Evolutionary conservation across 1,140 invertebrate species (phyloP), one percentile per base, ranked within the genome.

Genomic region (Varroa destructor): DNA sequence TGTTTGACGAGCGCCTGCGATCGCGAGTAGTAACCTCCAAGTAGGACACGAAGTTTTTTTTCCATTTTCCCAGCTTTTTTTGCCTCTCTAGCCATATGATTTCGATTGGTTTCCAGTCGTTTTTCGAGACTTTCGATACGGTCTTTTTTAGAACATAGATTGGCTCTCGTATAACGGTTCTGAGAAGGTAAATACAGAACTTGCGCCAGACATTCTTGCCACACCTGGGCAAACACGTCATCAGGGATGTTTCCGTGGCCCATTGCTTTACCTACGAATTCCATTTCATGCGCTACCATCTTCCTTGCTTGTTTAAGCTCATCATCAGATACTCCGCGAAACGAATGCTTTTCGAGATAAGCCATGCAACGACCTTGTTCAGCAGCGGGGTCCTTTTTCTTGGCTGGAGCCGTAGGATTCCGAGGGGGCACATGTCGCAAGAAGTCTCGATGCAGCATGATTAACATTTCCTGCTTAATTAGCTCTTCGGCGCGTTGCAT

Each of bases 1-100:
- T 94, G 91, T 80, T 97, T 97, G 0, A 90, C 85, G n/a, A 96
- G 81, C 6, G 86, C 87, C 77, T 94, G 90, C 1, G 89, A 87
- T 71, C 89, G 82, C 0, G 87, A 84, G 86, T 90, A 88, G 82
- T 95, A 95, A 14, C 91, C 90, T 43, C 87, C 93, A 14, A 94
- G 89, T 0, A 97, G 82, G 71, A 97, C 89, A 82, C 93, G 89
- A 0, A 99, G 81, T 82, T 97, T 98, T 79, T 97, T 98, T 80
- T 99, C 96, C 83, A 97, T 88, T 82, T 98, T 99, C 0, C 89
- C 90, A 67, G 94, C 96, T 73, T 88, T 86, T 81, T 97, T 97
- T 0, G 93, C 93, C 81, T 97, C 92, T 74, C 87, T 88, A 8
- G 89, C 89, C 94, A 97, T 97, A 77, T 94, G 91, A 71, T 84